Percentiles rank a stretch among this genome's conserved stretches.
Evolutionary conservation across 1,140 invertebrate genomes (phyloP).

Genomic region (Listronotus bonariensis): DNA sequence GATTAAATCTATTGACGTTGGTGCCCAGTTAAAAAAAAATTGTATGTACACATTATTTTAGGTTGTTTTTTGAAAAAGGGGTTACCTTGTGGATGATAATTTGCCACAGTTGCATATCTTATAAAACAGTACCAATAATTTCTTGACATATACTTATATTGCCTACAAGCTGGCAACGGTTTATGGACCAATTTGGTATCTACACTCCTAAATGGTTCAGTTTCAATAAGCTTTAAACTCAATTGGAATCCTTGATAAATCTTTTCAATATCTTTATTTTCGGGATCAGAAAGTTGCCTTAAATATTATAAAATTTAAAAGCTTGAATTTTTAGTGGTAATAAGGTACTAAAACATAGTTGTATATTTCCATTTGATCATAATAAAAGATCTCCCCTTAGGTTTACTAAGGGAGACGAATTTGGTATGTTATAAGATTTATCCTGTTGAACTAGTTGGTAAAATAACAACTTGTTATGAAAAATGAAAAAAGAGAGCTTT

Average conservation of each 20-base stretch:
- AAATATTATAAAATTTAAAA: background rate
- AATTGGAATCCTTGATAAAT: constrained; percentile 39
- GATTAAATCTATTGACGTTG: no score
- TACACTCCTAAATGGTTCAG: constrained; percentile 42
- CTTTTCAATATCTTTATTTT: constrained; percentile 54
- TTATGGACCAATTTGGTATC: constrained; percentile 33
- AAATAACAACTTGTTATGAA: no score
- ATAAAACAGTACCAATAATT: constrained; percentile 46
- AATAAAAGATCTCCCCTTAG: no score
- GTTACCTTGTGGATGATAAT: constrained; percentile 58
- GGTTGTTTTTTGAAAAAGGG: no score
- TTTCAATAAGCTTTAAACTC: constrained; percentile 37
- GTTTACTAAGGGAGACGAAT: no score
- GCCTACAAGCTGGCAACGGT: constrained; percentile 40
- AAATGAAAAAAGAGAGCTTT: no score
- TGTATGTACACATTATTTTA: no score
- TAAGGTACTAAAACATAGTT: background rate
- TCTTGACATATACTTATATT: constrained; percentile 37
- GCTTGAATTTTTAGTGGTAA: background rate
- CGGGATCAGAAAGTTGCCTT: constrained; percentile 50
- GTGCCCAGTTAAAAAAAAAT: no score
- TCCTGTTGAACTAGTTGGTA: no score
- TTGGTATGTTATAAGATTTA: no score
- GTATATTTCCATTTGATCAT: background rate
- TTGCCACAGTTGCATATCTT: constrained; percentile 43